phyloP scores from a whole-genome alignment of 2,888 invertebrate genomes.

The Tetragonisca angustula region DNA sequence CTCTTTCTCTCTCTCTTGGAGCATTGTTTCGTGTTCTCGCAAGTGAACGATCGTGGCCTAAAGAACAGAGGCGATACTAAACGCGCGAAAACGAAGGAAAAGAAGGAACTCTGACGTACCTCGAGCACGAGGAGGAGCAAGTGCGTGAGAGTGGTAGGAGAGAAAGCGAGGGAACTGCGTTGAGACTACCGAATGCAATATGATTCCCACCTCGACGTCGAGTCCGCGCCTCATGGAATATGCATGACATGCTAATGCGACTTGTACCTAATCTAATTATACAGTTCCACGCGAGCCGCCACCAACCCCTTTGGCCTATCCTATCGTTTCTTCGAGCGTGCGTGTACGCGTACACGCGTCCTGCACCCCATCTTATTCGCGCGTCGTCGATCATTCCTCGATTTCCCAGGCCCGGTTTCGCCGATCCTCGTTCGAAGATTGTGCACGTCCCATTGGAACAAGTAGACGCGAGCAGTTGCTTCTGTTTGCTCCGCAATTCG shows the following conservation, averaged over 20 bases:
- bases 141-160: neutral
- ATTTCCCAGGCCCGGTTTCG: neutral
- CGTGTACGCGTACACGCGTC: slow-evolving; percentile 39
- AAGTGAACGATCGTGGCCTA: neutral
- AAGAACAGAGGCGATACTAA: slow-evolving; percentile 23
- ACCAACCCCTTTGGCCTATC: slow-evolving; percentile 51
- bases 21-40: neutral
- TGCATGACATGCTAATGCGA: slow-evolving; percentile 82
- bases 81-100: slow-evolving; percentile 33
- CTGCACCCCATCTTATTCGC: slow-evolving; percentile 1
- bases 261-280: slow-evolving; percentile 82
- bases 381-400: slow-evolving; percentile 26
- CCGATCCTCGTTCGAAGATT: neutral
- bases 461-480: neutral
- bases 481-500: neutral
- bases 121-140: neutral
- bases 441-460: neutral
- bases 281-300: slow-evolving; percentile 78
- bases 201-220: slow-evolving; percentile 68
- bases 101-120: slow-evolving; percentile 2
- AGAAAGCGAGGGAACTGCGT: slow-evolving; percentile 41
- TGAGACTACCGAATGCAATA: slow-evolving; percentile 67
- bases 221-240: slow-evolving; percentile 78
- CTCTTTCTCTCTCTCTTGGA: too few species aligned
- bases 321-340: slow-evolving; percentile 61